A percentile compares a stretch with the other conserved stretches of the same genome.
These are phyloP conservation scores for Clarias gariepinus DNA, from an alignment of 2,113 vertebrate genomes.

Conservation along the genomic window DNA sequence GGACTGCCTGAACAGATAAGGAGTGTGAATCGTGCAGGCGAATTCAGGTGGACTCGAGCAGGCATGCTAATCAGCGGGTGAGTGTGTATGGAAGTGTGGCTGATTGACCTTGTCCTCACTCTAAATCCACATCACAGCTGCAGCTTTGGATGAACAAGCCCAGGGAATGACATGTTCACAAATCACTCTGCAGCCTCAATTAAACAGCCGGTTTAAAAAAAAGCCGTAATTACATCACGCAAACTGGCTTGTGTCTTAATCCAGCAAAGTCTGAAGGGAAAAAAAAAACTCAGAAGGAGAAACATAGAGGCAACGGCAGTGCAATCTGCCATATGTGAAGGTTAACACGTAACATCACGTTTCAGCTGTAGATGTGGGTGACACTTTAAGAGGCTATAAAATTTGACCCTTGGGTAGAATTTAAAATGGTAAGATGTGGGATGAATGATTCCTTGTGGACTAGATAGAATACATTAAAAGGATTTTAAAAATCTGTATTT, in stretches of 20 bases:
- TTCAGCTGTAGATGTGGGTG: constrained; percentile 1
- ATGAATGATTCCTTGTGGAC: neutral
- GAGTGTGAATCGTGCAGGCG: constrained; percentile 47
- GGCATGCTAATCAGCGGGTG: constrained; percentile 33
- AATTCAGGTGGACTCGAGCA: constrained; percentile 39
- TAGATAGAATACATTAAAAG: neutral
- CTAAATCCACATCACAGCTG: constrained; percentile 62
- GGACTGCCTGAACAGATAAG: constrained; percentile 45
- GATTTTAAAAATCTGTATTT: neutral
- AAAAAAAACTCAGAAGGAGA: neutral
- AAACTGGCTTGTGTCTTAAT: constrained; percentile 58
- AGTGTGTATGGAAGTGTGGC: constrained; percentile 24
- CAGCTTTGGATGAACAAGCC: constrained; percentile 64
- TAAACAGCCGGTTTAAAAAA: constrained; percentile 66
- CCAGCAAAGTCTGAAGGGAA: neutral
- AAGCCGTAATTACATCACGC: constrained; percentile 70
- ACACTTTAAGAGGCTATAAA: neutral
- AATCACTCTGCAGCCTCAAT: constrained; percentile 69
- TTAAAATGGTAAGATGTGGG: neutral
- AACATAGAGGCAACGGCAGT: neutral
- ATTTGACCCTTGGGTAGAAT: neutral
- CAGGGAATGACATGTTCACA: constrained; percentile 57
- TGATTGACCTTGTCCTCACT: constrained; percentile 55
- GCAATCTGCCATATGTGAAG: constrained; percentile 55
- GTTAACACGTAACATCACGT: neutral